Base-by-base conservation (phyloP, 2,113 vertebrate genomes). In the Megaceryle torquata region DNA sequence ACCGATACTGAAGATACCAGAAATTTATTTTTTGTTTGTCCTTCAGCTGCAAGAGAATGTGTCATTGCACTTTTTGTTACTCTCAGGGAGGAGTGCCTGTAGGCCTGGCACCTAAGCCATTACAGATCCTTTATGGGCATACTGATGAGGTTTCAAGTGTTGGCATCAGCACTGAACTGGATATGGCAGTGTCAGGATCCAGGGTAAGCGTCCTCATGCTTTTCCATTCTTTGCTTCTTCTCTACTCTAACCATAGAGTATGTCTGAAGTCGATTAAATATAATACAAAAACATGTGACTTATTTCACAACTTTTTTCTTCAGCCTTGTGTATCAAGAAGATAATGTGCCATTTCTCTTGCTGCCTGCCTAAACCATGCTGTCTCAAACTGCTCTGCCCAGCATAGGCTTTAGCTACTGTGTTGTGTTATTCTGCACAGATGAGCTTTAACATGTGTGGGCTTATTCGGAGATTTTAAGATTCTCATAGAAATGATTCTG, bases 121-220 rank as follows among this genome's bases (percentile, higher is more conserved):
- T 99, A 51, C 99, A 99, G 97, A 99, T 99, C 93, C 97, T 99
- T 28, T 99, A 99, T 6, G 99, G 99, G 82, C 99, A 99, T 96
- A 99, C 98, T 1, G 98, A 99, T 11, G 99, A 99, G 95, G 98
- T 99, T 82, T 92, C 99, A 1, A 99, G 99, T 71, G 99, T 99
- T 64, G 98, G 97, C 75, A 99, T 99, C 97, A 99, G 99, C 97
- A 99, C 99, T 16, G 99, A 99, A 94, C 97, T 99, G 91, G 99
- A 99, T 94, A 99, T 99, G 99, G 99, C 99, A 11, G 98, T 99
- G 29, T 99, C 99, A 60, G 99, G 99, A 94, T 99, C 99, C 65
- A 97, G 98, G 98, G 99, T 99, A 98, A 97, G 97, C 70, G 18
- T 83, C 31, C 51, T 68, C 17, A 21, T 94, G 37, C 69, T 82